Percentiles rank a stretch among this genome's conserved stretches.
phyloP scores from a whole-genome alignment of 2,888 invertebrate genomes.

The Latrodectus elegans region DNA sequence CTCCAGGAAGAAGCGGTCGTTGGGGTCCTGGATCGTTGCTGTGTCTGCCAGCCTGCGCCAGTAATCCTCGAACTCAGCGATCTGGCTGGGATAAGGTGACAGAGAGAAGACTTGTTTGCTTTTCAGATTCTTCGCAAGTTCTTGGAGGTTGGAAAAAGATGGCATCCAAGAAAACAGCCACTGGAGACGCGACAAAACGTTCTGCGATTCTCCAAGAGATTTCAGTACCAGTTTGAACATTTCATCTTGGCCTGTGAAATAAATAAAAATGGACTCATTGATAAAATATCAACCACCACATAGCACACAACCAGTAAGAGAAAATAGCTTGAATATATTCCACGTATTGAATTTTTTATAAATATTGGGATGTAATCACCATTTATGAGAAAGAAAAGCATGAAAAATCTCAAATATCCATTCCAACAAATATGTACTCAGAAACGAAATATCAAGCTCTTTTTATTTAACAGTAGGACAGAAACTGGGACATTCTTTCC shows the following conservation, averaged over 20 bases:
- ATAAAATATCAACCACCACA: too few relatives aligned
- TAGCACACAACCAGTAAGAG: too few relatives aligned
- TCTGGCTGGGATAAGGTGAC: conserved; percentile 54
- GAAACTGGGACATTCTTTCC: too few relatives aligned
- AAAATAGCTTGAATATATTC: too few relatives aligned
- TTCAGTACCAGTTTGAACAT: conserved; percentile 46
- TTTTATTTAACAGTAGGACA: too few relatives aligned
- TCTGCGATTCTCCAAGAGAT: conserved; percentile 33
- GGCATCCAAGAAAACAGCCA: conserved; percentile 70
- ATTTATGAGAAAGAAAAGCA: too few relatives aligned
- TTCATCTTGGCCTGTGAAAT: conserved; percentile 28
- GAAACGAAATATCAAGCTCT: too few relatives aligned
- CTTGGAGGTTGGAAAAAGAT: conserved; percentile 29
- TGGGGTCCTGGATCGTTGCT: conserved; percentile 64
- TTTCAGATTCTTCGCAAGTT: conserved; percentile 30
- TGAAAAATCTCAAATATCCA: too few relatives aligned
- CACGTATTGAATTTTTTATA: too few relatives aligned
- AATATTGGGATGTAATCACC: too few relatives aligned
- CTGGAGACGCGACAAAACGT: conserved; percentile 61
- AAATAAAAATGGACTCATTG: neutral
- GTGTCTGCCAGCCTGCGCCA: conserved; percentile 69
- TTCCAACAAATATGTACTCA: too few relatives aligned
- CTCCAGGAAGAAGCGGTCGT: conserved; percentile 72
- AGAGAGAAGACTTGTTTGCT: conserved; percentile 59
- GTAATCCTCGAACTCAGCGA: conserved; percentile 63